Conservation (phyloP, 2,888 invertebrate genomes). For the Psococerastis gibbosa region DNA sequence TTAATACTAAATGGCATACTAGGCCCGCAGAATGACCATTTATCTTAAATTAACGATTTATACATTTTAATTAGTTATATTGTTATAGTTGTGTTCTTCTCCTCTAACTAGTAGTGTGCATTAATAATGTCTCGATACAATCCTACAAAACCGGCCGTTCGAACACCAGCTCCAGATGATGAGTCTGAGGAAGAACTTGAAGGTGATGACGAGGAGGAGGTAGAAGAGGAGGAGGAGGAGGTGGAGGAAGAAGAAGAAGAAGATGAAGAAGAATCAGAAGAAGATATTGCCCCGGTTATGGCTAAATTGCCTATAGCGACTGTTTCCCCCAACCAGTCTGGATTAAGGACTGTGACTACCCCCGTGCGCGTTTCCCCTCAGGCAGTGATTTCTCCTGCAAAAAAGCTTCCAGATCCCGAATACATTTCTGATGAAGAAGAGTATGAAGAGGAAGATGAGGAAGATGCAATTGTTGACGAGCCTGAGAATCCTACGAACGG, state of each 20-base stretch:
- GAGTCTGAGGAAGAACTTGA: constrained; percentile 3
- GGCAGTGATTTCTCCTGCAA: not conserved
- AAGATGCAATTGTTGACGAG: not conserved
- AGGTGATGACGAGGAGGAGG: constrained; percentile 7
- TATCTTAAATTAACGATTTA: no score
- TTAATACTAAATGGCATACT: no score
- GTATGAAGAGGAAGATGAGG: constrained; percentile 2
- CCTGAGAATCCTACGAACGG: no score
- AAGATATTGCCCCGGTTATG: constrained; percentile 3
- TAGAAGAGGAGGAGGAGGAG: constrained; percentile 7
- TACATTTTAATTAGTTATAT: no score
- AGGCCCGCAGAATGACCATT: no score
- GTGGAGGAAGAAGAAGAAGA: constrained; percentile 8
- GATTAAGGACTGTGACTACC: not conserved
- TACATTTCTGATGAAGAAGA: not conserved
- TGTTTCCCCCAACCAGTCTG: not conserved
- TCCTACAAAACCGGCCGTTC: no score
- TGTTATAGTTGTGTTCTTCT: not conserved
- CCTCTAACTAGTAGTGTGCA: not conserved
- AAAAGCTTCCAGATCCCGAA: not conserved
- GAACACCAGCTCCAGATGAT: constrained; percentile 1
- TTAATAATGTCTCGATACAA: constrained; percentile 1
- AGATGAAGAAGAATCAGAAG: constrained; percentile 7
- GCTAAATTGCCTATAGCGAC: constrained; percentile 5
- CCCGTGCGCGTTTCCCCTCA: not conserved